Evolutionary conservation across 2,113 vertebrate species (phyloP).

Genomic region (Mus pahari): DNA sequence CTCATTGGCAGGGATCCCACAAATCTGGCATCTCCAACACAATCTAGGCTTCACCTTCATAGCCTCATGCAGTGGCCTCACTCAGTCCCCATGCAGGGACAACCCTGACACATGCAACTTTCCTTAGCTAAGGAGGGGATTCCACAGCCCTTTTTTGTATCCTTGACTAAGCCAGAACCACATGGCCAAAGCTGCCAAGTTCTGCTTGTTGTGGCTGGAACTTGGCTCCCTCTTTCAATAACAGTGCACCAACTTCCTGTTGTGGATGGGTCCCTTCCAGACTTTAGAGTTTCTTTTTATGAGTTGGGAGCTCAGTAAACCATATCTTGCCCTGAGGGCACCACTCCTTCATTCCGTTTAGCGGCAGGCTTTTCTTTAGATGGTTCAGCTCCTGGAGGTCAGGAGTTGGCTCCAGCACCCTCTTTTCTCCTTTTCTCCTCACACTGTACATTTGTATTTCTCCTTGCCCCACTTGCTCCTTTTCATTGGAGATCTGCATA

Average conservation of each 20-base stretch:
- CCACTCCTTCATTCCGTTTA: not conserved
- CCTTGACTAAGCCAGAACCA: not conserved
- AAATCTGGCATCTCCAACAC: not conserved
- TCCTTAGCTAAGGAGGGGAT: not conserved
- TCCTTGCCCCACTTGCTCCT: not conserved
- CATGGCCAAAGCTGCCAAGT: not conserved
- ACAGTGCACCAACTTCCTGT: not conserved
- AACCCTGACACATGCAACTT: not conserved
- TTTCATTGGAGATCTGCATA: not conserved
- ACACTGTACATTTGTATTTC: not conserved
- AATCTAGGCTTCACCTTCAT: not conserved
- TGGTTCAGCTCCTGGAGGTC: not conserved
- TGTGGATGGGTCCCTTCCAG: not conserved
- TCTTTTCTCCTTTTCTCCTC: not conserved
- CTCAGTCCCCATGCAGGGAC: not conserved
- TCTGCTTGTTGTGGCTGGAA: not conserved
- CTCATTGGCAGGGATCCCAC: not conserved
- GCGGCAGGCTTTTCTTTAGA: not conserved
- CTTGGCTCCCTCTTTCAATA: not conserved
- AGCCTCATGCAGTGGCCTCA: not conserved
- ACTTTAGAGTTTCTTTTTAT: not conserved
- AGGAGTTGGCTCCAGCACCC: not conserved
- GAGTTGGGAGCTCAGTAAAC: not conserved
- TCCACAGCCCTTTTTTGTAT: not conserved
- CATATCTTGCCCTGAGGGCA: not conserved